Evolutionary conservation across 1,140 invertebrate genomes (phyloP), one percentile per base, ranked within the genome.

Genomic region (Apis florea): DNA sequence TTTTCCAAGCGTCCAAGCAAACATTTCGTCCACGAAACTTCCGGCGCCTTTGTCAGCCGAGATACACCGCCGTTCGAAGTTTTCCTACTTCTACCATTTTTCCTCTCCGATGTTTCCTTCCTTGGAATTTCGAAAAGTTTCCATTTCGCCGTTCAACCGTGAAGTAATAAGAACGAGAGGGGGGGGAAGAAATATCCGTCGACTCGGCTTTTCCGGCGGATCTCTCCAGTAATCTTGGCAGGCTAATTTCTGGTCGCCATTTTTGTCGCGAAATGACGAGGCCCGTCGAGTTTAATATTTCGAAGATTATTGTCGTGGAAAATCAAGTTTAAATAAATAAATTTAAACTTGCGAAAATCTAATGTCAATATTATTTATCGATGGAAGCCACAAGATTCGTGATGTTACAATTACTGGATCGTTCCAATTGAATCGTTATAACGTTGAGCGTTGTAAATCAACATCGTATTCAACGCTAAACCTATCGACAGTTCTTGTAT

Each of bases 121-220:
- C 54, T 54, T 71, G 53, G 49, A 67, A 67, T 53, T 49, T 47
- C 61, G 19, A 75, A 81, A 79, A 79, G 69, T 66, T 81, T 51
- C 31, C 31, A 40, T 40, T 40, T 4, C 31, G 3, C 31, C 63
- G 53, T 24, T 10, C 26, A n/a, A 51, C 56, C 61, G 15, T 17
- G n/a, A 6, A 1, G 15, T 13, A 67, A 74, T 58, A 80, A 80
- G 61, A 66, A 2, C 5, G 19, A 19, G 21, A 17, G 31, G n/a
- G 17, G 31, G 24, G 40, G 11, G n/a, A n/a, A 24, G 56, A 71
- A 24, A 64, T 64, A 12, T 56, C n/a, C 24, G 40, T 64, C 49
- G 47, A 63, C 17, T n/a, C n/a, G 51, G 51, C 58, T 54, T 59
- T 63, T 17, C 53, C 17, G 47, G 10, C 13, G 49, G 19, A 61